Evolutionary conservation across 2,888 invertebrate species (phyloP).

Genomic region (Tipula helvola): DNA sequence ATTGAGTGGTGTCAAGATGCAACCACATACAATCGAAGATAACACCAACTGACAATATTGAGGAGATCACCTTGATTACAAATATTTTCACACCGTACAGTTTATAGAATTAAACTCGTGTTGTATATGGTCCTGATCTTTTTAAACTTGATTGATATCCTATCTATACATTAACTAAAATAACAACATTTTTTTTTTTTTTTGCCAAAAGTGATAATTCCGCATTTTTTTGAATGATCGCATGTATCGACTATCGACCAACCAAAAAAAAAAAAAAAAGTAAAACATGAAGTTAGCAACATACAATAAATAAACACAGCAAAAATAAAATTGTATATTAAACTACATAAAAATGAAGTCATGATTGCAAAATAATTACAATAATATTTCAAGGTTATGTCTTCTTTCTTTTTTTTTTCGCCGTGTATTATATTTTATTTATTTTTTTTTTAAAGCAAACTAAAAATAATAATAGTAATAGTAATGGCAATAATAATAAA

Average conservation of each 20-base stretch:
- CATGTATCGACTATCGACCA: neutral
- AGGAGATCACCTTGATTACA: neutral
- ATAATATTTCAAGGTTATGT: constrained; percentile 7
- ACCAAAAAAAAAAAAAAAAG: neutral
- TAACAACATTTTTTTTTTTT: neutral
- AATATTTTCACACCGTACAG: neutral
- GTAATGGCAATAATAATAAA: neutral
- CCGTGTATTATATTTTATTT: neutral
- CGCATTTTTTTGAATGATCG: neutral
- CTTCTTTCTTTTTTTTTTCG: constrained; percentile 8
- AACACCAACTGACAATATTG: neutral
- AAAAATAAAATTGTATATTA: neutral
- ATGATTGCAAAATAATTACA: constrained; percentile 10
- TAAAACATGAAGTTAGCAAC: neutral
- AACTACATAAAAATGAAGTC: constrained; percentile 8
- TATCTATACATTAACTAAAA: neutral
- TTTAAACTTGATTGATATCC: neutral
- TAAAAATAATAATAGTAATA: neutral
- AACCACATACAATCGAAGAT: neutral
- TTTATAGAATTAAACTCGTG: neutral
- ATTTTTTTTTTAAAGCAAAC: neutral
- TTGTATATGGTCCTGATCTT: neutral
- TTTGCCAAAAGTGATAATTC: neutral
- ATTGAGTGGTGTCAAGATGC: neutral
- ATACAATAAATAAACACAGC: neutral